Conservation (phyloP, 2,888 invertebrate genomes). For the Nyleta sp. region DNA sequence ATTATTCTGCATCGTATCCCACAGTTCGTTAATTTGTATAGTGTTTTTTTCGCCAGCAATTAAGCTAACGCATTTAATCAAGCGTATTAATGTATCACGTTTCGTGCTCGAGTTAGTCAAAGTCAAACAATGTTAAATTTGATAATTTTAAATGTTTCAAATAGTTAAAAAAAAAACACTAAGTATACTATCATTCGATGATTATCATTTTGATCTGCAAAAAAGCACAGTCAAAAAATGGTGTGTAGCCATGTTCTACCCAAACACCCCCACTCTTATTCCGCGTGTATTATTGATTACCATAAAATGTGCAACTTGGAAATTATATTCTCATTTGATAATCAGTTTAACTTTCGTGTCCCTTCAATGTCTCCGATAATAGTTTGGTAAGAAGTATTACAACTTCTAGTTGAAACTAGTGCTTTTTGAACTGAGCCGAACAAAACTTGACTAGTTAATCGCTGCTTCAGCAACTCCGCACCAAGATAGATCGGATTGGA, state of each 20-base stretch:
- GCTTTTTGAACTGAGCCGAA: background rate
- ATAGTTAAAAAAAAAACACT: too few relatives aligned
- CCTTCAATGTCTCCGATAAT: background rate
- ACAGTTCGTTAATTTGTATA: background rate
- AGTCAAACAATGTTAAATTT: too few relatives aligned
- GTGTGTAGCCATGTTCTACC: too few relatives aligned
- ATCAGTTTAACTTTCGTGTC: background rate
- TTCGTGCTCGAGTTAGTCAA: background rate
- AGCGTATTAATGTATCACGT: background rate
- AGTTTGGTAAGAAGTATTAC: constrained; percentile 2
- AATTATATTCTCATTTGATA: background rate
- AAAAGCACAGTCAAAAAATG: too few relatives aligned
- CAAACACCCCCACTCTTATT: too few relatives aligned
- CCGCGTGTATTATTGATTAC: too few relatives aligned
- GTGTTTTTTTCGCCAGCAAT: background rate
- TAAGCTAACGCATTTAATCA: background rate
- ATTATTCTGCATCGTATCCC: background rate
- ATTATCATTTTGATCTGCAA: too few relatives aligned
- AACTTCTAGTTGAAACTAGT: background rate
- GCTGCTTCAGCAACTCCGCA: background rate
- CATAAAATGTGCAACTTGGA: background rate
- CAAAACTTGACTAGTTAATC: constrained; percentile 6
- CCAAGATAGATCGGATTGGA: constrained; percentile 9
- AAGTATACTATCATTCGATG: too few relatives aligned
- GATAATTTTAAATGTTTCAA: too few relatives aligned